Evolutionary conservation across 2,797 vertebrate species (phyloP).

Genomic region (Pitangus sulphuratus): DNA sequence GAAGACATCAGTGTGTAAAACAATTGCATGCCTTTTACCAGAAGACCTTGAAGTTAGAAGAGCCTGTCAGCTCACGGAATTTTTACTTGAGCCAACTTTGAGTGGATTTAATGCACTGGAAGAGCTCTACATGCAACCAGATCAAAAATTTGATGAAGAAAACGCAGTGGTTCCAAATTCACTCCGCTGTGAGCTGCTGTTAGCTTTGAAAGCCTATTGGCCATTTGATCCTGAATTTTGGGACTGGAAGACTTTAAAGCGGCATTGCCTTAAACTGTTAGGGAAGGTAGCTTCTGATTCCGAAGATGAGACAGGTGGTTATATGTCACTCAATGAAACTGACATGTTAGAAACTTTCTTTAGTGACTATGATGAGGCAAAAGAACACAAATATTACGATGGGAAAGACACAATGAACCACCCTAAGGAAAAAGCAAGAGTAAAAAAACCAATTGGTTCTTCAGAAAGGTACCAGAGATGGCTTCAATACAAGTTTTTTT

Average conservation of each 20-base stretch:
- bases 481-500: conserved; percentile 89
- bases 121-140: conserved; percentile 90
- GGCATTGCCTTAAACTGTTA: conserved; percentile 88
- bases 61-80: conserved; percentile 95
- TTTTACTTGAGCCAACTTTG: conserved; percentile 87
- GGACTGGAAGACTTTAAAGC: conserved; percentile 98
- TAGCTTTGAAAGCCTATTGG: conserved; percentile 96
- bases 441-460: conserved; percentile 81
- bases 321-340: conserved; percentile 75
- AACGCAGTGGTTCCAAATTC: conserved; percentile 92
- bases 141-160: conserved; percentile 95
- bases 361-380: conserved; percentile 75
- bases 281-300: conserved; percentile 84
- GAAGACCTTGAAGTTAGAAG: conserved; percentile 94
- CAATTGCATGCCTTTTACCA: conserved; percentile 90
- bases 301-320: conserved; percentile 82
- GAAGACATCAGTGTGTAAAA: conserved; percentile 93
- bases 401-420: conserved; percentile 68
- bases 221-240: conserved; percentile 98
- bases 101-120: conserved; percentile 87
- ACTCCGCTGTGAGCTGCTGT: conserved; percentile 92
- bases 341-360: conserved; percentile 79
- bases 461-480: conserved; percentile 85
- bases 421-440: conserved; percentile 77
- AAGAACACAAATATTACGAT: conserved; percentile 75